Base-by-base conservation (phyloP, 2,888 invertebrate genomes). In the Prostheceraeus crozeri region DNA sequence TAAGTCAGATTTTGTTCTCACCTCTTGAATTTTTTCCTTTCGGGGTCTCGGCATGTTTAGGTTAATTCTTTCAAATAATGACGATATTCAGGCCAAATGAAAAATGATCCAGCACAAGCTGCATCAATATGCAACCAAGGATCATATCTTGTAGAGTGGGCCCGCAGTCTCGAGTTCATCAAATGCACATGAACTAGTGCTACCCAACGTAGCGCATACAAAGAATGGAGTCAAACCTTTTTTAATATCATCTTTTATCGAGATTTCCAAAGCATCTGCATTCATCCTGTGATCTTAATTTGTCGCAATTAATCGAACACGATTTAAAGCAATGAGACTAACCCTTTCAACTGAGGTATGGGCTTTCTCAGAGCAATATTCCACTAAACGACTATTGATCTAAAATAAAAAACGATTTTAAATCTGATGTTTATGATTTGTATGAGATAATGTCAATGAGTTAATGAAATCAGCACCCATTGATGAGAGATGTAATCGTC, bases 111-210 rank as follows among this genome's bases (percentile, higher is more conserved):
- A 28, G 91, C 93, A 73, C 93, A 94, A 0, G 93, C 91, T 0
- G 86, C 91, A 74, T 93, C 91, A 0, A 93, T 89, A 71, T 91
- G 91, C 35, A 89, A 75, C 90, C 90, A 91, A 2, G 89, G 79
- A 8, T 67, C 27, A 14, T 60, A 70, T 72, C 31, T 84, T 82
- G 64, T 86, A 84, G 11, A 89, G 83, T 1, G 84, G 83, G 1
- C 87, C 89, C 63, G 94, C 86, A 78, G 93, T 93, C 11, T 82
- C 80, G 27, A 94, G 79, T 72, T 87, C 86, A 76, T 94, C 93
- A 74, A 89, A 91, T 1, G 90, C 86, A 73, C 90, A 90, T 70
- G 86, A 87, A 0, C 89, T 88, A 0, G 93, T 94, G 0, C 93
- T 93, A 30, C 93, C 93, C 56, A 94, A 79, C 0, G 93, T 94